These are phyloP conservation scores for Australoheros facetus DNA, from an alignment of 2,797 vertebrate species.

Conservation along the genomic window DNA sequence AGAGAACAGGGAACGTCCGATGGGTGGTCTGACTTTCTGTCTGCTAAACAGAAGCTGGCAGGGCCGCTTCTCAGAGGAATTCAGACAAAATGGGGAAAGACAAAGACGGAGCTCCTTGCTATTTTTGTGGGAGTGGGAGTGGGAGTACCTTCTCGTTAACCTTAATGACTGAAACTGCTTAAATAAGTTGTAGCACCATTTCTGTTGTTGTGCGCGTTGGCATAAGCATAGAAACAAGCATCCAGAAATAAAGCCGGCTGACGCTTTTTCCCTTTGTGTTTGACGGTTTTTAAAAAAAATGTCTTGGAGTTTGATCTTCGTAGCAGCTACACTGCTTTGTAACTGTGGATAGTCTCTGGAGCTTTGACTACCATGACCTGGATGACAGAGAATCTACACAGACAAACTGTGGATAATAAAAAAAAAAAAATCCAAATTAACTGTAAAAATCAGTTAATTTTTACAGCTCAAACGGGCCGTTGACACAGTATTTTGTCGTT, in stretches of 20 bases:
- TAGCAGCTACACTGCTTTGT: background rate
- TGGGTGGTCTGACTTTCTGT: background rate
- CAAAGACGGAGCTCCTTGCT: background rate
- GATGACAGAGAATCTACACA: too few relatives aligned
- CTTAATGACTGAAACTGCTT: background rate
- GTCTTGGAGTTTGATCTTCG: background rate
- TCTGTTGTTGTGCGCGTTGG: background rate
- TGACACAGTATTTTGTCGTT: background rate
- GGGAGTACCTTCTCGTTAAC: background rate
- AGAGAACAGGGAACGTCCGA: background rate
- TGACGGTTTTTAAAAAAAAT: background rate
- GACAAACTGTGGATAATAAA: too few relatives aligned
- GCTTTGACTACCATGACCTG: too few relatives aligned
- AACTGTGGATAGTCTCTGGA: too few relatives aligned
- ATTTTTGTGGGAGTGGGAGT: too few relatives aligned
- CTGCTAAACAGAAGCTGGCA: constrained; percentile 11
- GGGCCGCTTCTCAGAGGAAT: constrained; percentile 17
- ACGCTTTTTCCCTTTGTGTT: background rate
- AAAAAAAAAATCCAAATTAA: background rate
- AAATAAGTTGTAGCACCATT: background rate
- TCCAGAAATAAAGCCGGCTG: background rate
- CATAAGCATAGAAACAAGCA: background rate
- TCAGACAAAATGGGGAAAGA: constrained; percentile 4
- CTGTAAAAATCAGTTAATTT: background rate
- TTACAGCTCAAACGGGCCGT: too few relatives aligned